These are phyloP conservation scores for Tiphia femorata DNA, from an alignment of 2,888 invertebrate species.

Conservation along the genomic window DNA sequence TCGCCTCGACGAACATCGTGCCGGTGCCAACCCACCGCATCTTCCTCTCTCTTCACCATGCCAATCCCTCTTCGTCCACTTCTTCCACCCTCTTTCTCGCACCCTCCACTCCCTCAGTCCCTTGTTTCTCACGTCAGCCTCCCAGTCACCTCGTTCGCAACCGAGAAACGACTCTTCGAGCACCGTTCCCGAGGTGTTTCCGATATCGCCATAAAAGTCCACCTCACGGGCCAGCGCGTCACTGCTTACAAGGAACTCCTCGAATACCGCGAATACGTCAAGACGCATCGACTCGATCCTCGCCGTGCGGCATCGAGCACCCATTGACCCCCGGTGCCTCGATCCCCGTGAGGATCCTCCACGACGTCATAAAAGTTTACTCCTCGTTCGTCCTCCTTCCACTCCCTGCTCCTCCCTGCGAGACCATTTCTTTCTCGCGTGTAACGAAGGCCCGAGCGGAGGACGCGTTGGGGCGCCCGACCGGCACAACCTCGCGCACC, in stretches of 20 bases:
- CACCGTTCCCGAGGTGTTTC: constrained; percentile 33
- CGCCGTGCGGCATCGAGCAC: too few relatives aligned
- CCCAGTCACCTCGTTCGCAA: constrained; percentile 1
- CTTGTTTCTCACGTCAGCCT: constrained; percentile 6
- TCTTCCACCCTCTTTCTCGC: not conserved
- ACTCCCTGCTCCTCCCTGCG: too few relatives aligned
- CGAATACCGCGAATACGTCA: constrained; percentile 8
- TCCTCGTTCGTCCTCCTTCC: constrained; percentile 3
- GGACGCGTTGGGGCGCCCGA: not conserved
- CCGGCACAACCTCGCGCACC: too few relatives aligned
- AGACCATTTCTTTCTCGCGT: too few relatives aligned
- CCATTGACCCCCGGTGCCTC: too few relatives aligned
- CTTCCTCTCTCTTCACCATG: constrained; percentile 12
- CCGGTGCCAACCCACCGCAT: constrained; percentile 9
- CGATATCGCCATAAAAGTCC: constrained; percentile 48
- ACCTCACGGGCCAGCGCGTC: constrained; percentile 26
- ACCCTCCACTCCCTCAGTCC: constrained; percentile 10
- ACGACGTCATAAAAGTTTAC: constrained; percentile 4
- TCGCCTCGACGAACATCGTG: constrained; percentile 16
- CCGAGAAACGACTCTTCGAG: constrained; percentile 12
- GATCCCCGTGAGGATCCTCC: not conserved
- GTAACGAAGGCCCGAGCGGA: not conserved
- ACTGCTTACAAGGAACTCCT: constrained; percentile 1
- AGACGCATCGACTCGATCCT: too few relatives aligned
- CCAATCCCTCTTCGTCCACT: too few relatives aligned